Evolutionary conservation across 2,888 invertebrate species (phyloP).

Genomic region (Tuberolachnus salignus): DNA sequence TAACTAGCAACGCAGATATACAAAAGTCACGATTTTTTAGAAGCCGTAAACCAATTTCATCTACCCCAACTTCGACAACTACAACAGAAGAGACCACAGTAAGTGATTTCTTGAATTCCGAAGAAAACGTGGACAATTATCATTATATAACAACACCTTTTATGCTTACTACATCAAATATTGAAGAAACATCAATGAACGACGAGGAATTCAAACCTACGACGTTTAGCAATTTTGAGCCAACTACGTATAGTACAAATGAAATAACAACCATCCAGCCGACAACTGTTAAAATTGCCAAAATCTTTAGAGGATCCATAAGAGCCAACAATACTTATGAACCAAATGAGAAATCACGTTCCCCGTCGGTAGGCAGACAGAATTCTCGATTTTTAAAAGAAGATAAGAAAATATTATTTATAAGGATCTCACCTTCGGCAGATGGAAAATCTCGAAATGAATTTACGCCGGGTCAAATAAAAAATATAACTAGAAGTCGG

Average conservation of each 20-base stretch:
- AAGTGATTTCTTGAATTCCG: conserved; percentile 12
- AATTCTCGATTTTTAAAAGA: conserved; percentile 51
- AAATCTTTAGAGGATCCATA: conserved; percentile 18
- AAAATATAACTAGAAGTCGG: conserved; percentile 43
- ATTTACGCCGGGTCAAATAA: conserved; percentile 44
- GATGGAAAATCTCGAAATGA: conserved; percentile 58
- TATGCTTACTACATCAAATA: not conserved
- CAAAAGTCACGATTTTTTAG: conserved; percentile 43
- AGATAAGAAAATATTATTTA: conserved; percentile 40
- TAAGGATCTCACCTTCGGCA: conserved; percentile 24
- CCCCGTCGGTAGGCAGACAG: conserved; percentile 9
- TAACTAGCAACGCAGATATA: conserved; percentile 29
- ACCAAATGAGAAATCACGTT: not conserved
- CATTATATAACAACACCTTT: conserved; percentile 13
- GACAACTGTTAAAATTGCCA: not conserved
- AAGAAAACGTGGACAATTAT: conserved; percentile 22
- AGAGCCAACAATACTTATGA: conserved; percentile 1
- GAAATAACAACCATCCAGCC: conserved; percentile 23
- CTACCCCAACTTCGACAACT: conserved; percentile 58
- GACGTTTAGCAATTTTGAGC: conserved; percentile 21
- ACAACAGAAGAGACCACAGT: conserved; percentile 46
- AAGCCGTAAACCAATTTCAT: conserved; percentile 22
- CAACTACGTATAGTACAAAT: not conserved
- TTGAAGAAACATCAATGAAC: not conserved
- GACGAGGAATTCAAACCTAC: conserved; percentile 17